Base-by-base conservation (phyloP, 2,888 invertebrate species). In the Meandrusa payeni region DNA sequence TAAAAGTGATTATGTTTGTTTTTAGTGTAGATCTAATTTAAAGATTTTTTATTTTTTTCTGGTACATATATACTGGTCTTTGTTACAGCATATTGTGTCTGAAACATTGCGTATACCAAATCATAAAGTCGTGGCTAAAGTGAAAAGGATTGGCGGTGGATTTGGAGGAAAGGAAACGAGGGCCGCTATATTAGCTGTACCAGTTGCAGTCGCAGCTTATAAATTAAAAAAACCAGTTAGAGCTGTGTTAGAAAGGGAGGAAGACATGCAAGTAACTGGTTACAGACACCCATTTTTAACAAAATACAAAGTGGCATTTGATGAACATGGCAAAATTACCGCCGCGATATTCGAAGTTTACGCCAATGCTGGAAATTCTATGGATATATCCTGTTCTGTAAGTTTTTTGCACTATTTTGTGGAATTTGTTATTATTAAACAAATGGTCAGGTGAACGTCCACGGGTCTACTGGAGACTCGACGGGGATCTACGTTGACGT, bases 141-240 rank as follows among this genome's bases (percentile, higher is more conserved):
- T 93, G 0, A 95, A 95, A 71, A 88, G 97, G 57, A 76, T 96
- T 42, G 96, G 95, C 1, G 97, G 97, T 19, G 96, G 94, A 29
- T 97, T 97, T 69, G 97, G 97, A 6, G 97, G 96, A 0, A 97
- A 97, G 76, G 96, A 96, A 78, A 91, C 93, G 0, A 89, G 93
- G 53, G 76, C 89, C 2, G 59, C 78, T 2, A 53, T 91, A 4
- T 63, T 94, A 11, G 91, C 91, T 1, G 58, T 93, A 7, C 92
- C 94, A 2, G 91, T 92, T 5, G 93, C 93, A 1, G 63, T 95
- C 2, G 94, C 95, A 4, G 95, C 96, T 1, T 83, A 89, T 52
- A 94, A 93, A 72, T 73, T 93, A 12, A 89, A 90, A 29, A 89
- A 90, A 54, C 93, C 96, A 3, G 91, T 96, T 0, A 88, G 95